Percentiles rank a stretch among this genome's conserved stretches.
These are phyloP conservation scores for Dendrolimus houi DNA, from an alignment of 2,888 invertebrate species.

Conservation along the genomic window DNA sequence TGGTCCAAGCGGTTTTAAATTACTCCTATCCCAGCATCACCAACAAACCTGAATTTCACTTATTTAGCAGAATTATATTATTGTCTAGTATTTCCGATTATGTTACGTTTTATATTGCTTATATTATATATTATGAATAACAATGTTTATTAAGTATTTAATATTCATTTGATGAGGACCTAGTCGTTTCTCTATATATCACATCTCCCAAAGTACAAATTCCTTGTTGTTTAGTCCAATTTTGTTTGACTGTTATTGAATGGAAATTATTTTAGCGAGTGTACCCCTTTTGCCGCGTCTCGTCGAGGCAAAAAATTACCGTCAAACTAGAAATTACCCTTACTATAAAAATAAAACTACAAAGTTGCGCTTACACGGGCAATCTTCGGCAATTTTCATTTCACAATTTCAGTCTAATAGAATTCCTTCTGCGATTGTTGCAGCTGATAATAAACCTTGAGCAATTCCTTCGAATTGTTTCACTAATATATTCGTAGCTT, in stretches of 20 bases:
- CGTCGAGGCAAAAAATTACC: too few species aligned
- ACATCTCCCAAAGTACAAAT: slow-evolving; percentile 78
- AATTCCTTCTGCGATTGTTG: too few species aligned
- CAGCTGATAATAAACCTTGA: slow-evolving; percentile 10
- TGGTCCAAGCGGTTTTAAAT: neutral
- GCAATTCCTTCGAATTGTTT: slow-evolving; percentile 9
- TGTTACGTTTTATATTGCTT: slow-evolving; percentile 76
- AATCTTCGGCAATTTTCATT: too few species aligned
- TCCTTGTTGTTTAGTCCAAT: slow-evolving; percentile 78
- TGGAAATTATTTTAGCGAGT: slow-evolving; percentile 69
- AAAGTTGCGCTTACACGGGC: too few species aligned
- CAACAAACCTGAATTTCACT: slow-evolving; percentile 59
- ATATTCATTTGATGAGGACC: slow-evolving; percentile 76
- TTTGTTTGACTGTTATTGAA: slow-evolving; percentile 75
- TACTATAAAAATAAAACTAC: too few species aligned
- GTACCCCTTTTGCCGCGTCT: slow-evolving; percentile 9
- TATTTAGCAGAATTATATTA: slow-evolving; percentile 75
- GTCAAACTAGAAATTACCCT: too few species aligned
- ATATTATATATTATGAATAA: slow-evolving; percentile 73
- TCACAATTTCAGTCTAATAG: too few species aligned
- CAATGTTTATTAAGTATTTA: slow-evolving; percentile 73
- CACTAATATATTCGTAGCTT: slow-evolving; percentile 2
- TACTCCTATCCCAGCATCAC: neutral
- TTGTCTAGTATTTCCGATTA: slow-evolving; percentile 73
- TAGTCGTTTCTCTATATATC: slow-evolving; percentile 77